A percentile compares a stretch with the other conserved stretches of the same genome.
Conservation (phyloP, 2,888 invertebrate genomes). For the Glyphotaelius pellucidus region DNA sequence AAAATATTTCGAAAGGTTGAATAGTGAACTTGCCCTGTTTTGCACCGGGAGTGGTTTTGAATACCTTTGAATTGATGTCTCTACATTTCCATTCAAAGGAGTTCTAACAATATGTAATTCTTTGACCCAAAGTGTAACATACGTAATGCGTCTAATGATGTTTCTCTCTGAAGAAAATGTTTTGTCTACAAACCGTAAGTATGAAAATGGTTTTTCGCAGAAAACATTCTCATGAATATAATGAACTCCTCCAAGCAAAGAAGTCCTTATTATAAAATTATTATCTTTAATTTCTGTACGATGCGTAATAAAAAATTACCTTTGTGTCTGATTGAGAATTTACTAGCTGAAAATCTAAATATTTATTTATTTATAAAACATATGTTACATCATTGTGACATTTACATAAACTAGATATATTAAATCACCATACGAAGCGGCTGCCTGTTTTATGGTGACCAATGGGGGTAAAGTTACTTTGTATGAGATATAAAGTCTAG, state of each 20-base stretch:
- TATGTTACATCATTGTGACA: too few species aligned
- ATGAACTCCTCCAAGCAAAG: background rate
- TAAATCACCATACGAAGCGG: too few species aligned
- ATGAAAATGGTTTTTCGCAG: background rate
- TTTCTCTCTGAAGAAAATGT: background rate
- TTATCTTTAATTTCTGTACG: background rate
- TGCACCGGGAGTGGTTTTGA: background rate
- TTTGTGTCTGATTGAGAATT: background rate
- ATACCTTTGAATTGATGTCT: slow-evolving; percentile 4
- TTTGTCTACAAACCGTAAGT: background rate
- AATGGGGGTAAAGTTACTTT: too few species aligned
- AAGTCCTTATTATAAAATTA: background rate
- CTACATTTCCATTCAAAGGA: background rate
- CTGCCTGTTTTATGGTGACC: too few species aligned
- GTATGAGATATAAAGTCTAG: too few species aligned
- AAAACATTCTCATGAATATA: background rate
- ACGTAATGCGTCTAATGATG: background rate
- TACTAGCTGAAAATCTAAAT: background rate
- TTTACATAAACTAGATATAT: too few species aligned
- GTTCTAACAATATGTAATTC: background rate
- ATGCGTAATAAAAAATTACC: too few species aligned
- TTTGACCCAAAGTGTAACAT: background rate
- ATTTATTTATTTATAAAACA: too few species aligned
- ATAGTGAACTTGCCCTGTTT: slow-evolving; percentile 17
- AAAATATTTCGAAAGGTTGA: slow-evolving; percentile 55